Conservation (phyloP, 53 echinoderm and acorn worm genomes). For the Actinopyga echinites region DNA sequence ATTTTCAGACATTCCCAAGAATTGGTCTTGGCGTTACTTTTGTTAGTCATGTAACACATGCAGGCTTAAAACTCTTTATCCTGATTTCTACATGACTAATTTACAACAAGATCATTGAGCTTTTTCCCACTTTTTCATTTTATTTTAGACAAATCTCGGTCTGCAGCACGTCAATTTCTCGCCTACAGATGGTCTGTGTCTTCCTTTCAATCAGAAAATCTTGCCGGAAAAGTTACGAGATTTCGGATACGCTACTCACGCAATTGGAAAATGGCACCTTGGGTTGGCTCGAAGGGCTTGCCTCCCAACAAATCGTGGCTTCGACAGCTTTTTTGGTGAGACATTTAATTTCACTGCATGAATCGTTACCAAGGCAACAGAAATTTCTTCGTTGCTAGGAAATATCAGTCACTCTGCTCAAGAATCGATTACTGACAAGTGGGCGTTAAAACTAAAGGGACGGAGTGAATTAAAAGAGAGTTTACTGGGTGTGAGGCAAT, state of each 20-base stretch:
- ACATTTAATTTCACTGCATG: background rate
- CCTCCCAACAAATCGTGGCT: constrained; percentile 74
- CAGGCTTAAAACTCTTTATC: too few relatives aligned
- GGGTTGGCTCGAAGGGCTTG: constrained; percentile 63
- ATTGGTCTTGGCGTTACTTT: too few relatives aligned
- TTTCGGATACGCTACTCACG: constrained; percentile 72
- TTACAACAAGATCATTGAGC: too few relatives aligned
- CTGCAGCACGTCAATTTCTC: constrained; percentile 68
- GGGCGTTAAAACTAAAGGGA: too few relatives aligned
- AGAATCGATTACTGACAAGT: too few relatives aligned
- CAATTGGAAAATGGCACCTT: constrained; percentile 83
- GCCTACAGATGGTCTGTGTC: constrained; percentile 61
- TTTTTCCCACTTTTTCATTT: background rate
- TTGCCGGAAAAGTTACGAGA: constrained; percentile 66
- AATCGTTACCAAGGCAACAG: background rate
- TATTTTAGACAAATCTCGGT: constrained; percentile 69
- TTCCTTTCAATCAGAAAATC: constrained; percentile 58
- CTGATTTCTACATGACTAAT: too few relatives aligned
- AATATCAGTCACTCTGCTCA: background rate
- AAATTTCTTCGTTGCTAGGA: background rate
- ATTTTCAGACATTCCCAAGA: too few relatives aligned
- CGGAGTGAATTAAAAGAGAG: too few relatives aligned
- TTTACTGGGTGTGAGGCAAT: too few relatives aligned
- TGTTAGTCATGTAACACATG: too few relatives aligned
- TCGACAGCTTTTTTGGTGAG: constrained; percentile 85